Conservation (phyloP, 2,888 invertebrate species). For the Ormyrus thymus region DNA sequence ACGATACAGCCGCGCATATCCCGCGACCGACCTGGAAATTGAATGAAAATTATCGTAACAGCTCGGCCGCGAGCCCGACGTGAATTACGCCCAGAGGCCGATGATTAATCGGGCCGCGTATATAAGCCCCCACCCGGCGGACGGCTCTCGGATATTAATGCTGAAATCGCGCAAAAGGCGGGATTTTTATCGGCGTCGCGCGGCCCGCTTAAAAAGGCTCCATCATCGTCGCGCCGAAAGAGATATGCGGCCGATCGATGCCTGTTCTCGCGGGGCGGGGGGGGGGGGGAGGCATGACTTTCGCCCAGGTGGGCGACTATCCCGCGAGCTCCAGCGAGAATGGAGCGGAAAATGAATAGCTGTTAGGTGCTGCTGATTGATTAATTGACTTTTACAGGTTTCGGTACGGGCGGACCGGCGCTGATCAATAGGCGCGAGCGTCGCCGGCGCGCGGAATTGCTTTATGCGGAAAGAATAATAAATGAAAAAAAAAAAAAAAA, state of each 20-base stretch:
- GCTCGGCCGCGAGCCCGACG: slow-evolving; percentile 8
- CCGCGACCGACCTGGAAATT: neutral
- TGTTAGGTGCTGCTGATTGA: slow-evolving; percentile 27
- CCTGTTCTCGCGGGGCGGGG: neutral
- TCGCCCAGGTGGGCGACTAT: too few species aligned
- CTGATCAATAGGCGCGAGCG: neutral
- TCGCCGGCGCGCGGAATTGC: neutral
- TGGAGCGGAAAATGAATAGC: neutral
- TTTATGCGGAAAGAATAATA: neutral
- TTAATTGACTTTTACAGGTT: slow-evolving; percentile 21
- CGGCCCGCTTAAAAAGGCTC: neutral
- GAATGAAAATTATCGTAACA: slow-evolving; percentile 45
- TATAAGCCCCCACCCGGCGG: neutral
- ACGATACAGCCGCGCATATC: too few species aligned
- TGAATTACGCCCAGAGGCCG: slow-evolving; percentile 11
- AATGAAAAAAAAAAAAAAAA: slow-evolving; percentile 8
- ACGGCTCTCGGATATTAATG: neutral
- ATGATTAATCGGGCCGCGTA: slow-evolving; percentile 33
- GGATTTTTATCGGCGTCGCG: slow-evolving; percentile 17
- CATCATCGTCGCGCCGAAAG: neutral
- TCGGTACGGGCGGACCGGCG: neutral
- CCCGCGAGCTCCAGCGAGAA: neutral
- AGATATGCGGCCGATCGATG: neutral
- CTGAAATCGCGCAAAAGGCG: neutral
- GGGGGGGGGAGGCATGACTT: too few species aligned